A percentile compares a stretch with the other conserved stretches of the same genome.
These are phyloP conservation scores for Apotomis turbidana DNA, from an alignment of 2,888 invertebrate genomes.

Conservation along the genomic window DNA sequence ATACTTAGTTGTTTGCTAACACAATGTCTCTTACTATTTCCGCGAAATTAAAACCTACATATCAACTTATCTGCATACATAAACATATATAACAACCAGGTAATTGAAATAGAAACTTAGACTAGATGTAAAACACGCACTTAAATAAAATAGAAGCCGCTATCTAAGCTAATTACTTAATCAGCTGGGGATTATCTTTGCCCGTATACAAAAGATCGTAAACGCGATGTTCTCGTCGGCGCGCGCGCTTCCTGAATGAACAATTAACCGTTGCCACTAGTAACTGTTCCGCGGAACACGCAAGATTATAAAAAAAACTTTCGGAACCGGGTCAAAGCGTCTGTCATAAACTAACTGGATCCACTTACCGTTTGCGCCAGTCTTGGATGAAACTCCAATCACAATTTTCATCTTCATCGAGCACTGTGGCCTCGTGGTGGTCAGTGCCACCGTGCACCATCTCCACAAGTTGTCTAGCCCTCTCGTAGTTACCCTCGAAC, in stretches of 20 bases:
- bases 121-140: neutral
- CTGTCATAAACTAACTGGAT: constrained; percentile 47
- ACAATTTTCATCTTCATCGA: constrained; percentile 81
- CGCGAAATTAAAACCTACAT: no score
- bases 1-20: no score
- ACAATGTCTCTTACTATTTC: no score
- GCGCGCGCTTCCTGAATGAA: constrained; percentile 58
- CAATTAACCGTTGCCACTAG: constrained; percentile 62
- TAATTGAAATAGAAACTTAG: neutral
- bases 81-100: neutral
- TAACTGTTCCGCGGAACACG: constrained; percentile 58
- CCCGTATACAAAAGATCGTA: constrained; percentile 32
- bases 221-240: constrained; percentile 48
- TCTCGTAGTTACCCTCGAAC: constrained; percentile 85
- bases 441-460: constrained; percentile 76
- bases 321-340: constrained; percentile 60
- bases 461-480: constrained; percentile 85
- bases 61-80: neutral
- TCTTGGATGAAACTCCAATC: constrained; percentile 91
- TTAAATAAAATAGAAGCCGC: constrained; percentile 12
- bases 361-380: constrained; percentile 87
- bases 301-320: constrained; percentile 61
- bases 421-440: constrained; percentile 75
- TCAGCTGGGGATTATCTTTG: constrained; percentile 12
- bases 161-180: constrained; percentile 26